Percentiles rank a stretch among this genome's conserved stretches.
phyloP scores from a whole-genome alignment of 2,113 vertebrate species.

The Zapornia atra region DNA sequence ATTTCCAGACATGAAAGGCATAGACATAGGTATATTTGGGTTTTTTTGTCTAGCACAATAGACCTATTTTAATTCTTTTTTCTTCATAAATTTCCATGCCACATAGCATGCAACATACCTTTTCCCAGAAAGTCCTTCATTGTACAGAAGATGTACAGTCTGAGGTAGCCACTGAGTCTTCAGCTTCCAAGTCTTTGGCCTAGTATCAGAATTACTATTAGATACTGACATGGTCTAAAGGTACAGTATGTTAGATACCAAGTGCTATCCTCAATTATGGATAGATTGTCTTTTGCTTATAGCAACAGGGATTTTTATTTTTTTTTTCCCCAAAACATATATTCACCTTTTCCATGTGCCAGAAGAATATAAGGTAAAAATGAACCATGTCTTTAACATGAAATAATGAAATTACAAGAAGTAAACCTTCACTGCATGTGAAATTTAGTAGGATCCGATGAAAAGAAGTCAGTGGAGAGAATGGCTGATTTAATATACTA shows the following conservation, averaged over 20 bases:
- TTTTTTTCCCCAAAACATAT: neutral
- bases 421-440: neutral
- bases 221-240: neutral
- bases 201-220: neutral
- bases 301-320: neutral
- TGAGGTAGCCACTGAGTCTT: neutral
- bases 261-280: neutral
- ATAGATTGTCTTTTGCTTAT: neutral
- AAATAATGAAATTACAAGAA: neutral
- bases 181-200: neutral
- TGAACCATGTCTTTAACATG: neutral
- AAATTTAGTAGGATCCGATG: neutral
- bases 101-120: neutral
- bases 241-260: neutral
- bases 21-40: neutral
- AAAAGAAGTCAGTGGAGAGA: neutral
- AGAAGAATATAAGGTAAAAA: neutral
- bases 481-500: neutral
- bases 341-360: neutral
- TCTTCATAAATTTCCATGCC: neutral
- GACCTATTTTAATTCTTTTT: neutral
- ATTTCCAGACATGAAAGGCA: neutral
- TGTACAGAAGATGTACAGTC: neutral
- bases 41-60: neutral
- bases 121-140: neutral